Base-by-base conservation (phyloP, 2,797 vertebrate genomes). In the Lagocephalus sceleratus region DNA sequence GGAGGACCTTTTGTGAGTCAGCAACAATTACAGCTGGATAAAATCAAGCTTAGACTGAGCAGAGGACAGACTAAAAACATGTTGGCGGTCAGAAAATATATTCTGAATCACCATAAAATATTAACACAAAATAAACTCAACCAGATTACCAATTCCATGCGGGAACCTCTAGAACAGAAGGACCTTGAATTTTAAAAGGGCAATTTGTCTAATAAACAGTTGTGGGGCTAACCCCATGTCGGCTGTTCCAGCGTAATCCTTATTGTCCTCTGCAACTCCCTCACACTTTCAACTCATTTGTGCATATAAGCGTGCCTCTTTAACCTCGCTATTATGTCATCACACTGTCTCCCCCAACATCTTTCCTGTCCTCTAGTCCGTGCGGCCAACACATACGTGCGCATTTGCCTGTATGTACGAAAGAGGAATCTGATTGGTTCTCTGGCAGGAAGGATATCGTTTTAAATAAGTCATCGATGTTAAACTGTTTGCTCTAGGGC, bases 401-500 rank as follows among this genome's bases (percentile, higher is more conserved):
- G 45, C 23, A 39, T 32, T 38, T 25, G 43, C 52, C 49, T 48
- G 56, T 43, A 50, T 68, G 23, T 57, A 51, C 71, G 63, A 50
- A 66, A 73, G 63, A 83, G 69, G 74, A 84, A 84, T 81, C 79
- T 78, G 84, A 84, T 86, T 79, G 79, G 78, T 73, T 82, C 77
- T 83, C 73, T 60, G 46, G 63, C 66, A 73, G 81, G 68, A 81
- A 79, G 73, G 79, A 83, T 80, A 86, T 87, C 81, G 74, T 87
- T 89, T 89, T 88, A 87, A 88, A 87, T 84, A 86, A 86, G 84
- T 88, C 84, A 74, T 88, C 84, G 75, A 71, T 83, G 85, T 88
- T 90, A 90, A 87, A 88, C 85, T 85, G 83, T 88, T 86, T 87
- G 86, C 86, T 87, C 71, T 71, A 71, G 87, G 87, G 82, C 79